Conservation (phyloP, 2,888 invertebrate genomes). For the Melinaea menophilus region DNA sequence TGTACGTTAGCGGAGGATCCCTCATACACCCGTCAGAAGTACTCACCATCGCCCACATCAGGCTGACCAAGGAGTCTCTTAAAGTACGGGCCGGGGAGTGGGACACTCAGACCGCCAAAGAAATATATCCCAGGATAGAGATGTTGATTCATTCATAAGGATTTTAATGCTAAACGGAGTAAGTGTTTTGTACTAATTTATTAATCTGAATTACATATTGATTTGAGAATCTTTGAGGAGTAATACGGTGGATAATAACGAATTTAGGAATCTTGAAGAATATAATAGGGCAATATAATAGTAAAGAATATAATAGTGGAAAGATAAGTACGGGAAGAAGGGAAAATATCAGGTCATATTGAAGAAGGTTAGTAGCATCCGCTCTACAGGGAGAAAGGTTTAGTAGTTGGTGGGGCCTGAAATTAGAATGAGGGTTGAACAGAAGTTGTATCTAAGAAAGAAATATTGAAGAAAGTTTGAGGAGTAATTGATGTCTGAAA, state of each 20-base stretch:
- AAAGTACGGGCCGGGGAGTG: conserved; percentile 86
- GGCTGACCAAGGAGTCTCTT: conserved; percentile 33
- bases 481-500: too few species aligned
- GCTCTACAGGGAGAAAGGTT: too few species aligned
- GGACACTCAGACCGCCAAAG: conserved; percentile 86
- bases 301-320: conserved; percentile 68
- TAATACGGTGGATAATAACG: too few species aligned
- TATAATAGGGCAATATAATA: too few species aligned
- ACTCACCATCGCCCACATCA: conserved; percentile 84
- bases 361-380: not conserved
- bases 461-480: too few species aligned
- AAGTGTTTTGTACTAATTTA: conserved; percentile 11
- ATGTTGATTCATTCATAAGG: conserved; percentile 79
- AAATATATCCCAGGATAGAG: conserved; percentile 84
- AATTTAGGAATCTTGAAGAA: too few species aligned
- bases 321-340: conserved; percentile 80
- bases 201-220: too few species aligned
- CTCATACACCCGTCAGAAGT: conserved; percentile 84
- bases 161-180: conserved; percentile 53
- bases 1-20: conserved; percentile 80
- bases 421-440: too few species aligned
- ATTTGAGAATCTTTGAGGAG: too few species aligned
- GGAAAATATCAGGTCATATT: conserved; percentile 58
- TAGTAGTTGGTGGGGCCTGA: not conserved
- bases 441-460: too few species aligned